Evolutionary conservation across 2,888 invertebrate species (phyloP), one percentile per base, ranked within the genome.

Genomic region (Sisyra terminalis): DNA sequence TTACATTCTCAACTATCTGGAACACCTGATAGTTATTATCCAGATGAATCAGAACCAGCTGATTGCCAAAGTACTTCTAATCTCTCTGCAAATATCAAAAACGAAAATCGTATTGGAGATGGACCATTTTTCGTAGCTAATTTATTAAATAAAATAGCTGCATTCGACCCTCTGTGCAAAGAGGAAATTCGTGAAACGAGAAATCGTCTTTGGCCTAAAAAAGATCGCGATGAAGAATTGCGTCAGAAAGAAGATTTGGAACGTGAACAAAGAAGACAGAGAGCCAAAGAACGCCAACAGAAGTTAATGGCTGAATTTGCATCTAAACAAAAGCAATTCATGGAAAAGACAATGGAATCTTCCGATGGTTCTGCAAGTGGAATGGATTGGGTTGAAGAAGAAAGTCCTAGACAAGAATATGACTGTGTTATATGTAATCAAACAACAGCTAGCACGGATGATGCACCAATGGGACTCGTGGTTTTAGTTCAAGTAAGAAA

Each of bases 341-440:
- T 92, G 80, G 81, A 87, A 61, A 74, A 76, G 46, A 75, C 78
- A 2, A 76, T 75, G 64, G 75, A 73, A 54, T 71, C 70, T 42
- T 71, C 72, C 60, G 57, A 58, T 47, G 24, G 36, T 30, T 18
- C 14, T 10, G n/a, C 39, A 24, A 57, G 61, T 47, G 59, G 68
- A 49, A 75, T 73, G 74, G 78, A 79, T 51, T 78, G 76, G 67
- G 63, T 63, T 35, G 71, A 71, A 49, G 74, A 71, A 53, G 73
- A 74, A 47, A 56, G 69, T 11, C 72, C 75, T 50, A 70, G 72
- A 50, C 69, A 73, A 47, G 85, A 87, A 60, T 93, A 90, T 64
- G 87, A 92, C 63, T 96, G 96, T 66, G 92, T 89, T 48, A 96
- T 96, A 53, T 96, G 96, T 63, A 89, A 85, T 66, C 86, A 87